Evolutionary conservation across 2,888 invertebrate genomes (phyloP), one percentile per base, ranked within the genome.

Genomic region (Ellobium chinense): DNA sequence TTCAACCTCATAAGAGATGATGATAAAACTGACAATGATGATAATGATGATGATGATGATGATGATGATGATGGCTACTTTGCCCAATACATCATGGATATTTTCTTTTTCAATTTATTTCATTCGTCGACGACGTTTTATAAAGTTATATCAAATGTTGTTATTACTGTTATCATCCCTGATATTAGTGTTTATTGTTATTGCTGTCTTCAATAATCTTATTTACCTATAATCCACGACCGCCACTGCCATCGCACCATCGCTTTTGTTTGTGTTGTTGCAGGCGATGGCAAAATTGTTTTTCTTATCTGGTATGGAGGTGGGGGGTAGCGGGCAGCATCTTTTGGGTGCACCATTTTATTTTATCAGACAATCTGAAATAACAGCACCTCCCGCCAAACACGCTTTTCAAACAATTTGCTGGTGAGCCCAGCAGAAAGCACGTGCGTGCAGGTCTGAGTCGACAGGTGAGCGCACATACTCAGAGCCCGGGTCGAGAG

Each of bases 341-440:
- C 39, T 21, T 60, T 14, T n/a, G 18, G 31, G 29, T 65, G 65
- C 65, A 65, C 27, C 21, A 29, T 65, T 27, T 65, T 65, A 65
- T 65, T 65, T 65, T 27, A 65, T 65, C 18, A 65, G 65, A 65
- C 65, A 65, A 65, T 65, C 65, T 65, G 65, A 21, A 65, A 65
- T 12, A 65, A 65, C 65, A 65, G 29, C 7, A 60, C 5, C 60
- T 60, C 60, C 9, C 14, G 60, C 21, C 14, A 46, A 46, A 46
- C 9, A 12, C 46, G 46, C 7, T 7, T 46, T 46, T 46, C 46
- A 60, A 24, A 29, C 65, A 31, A 21, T 12, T 65, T 27, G 2
- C 65, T 65, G 29, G 65, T n/a, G 14, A n/a, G n/a, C 27, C 60
- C 27, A 21, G 60, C 60, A n/a, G 21, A 21, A 21, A 65, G 65